phyloP scores from a whole-genome alignment of 2,113 vertebrate species.

The Archilochus colubris region DNA sequence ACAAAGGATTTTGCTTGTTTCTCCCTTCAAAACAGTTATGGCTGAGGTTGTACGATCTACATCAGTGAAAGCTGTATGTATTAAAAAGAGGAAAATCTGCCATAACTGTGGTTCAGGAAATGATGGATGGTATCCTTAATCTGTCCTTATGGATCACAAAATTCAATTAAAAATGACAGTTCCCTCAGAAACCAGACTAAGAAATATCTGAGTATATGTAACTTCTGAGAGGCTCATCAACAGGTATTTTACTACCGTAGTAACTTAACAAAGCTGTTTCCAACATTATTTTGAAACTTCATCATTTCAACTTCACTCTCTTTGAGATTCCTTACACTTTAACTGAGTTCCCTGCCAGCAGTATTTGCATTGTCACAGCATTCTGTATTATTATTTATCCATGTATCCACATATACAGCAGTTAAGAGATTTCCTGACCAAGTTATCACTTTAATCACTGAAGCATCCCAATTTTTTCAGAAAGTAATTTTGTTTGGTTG shows the following conservation, averaged over 20 bases:
- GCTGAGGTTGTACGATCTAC: background rate
- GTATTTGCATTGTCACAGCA: background rate
- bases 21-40: background rate
- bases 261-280: background rate
- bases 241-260: background rate
- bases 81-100: background rate
- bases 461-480: background rate
- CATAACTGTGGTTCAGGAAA: background rate
- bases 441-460: background rate
- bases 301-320: background rate
- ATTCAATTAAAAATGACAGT: background rate
- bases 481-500: background rate
- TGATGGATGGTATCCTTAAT: background rate
- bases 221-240: background rate
- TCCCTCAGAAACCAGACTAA: background rate
- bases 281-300: background rate
- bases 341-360: background rate
- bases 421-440: constrained; percentile 12
- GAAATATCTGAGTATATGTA: background rate
- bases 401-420: background rate
- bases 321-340: background rate
- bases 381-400: background rate
- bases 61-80: background rate
- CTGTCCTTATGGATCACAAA: background rate
- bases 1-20: background rate